Evolutionary conservation across 2,888 invertebrate species (phyloP).

Genomic region (Amphimallon solstitiale): DNA sequence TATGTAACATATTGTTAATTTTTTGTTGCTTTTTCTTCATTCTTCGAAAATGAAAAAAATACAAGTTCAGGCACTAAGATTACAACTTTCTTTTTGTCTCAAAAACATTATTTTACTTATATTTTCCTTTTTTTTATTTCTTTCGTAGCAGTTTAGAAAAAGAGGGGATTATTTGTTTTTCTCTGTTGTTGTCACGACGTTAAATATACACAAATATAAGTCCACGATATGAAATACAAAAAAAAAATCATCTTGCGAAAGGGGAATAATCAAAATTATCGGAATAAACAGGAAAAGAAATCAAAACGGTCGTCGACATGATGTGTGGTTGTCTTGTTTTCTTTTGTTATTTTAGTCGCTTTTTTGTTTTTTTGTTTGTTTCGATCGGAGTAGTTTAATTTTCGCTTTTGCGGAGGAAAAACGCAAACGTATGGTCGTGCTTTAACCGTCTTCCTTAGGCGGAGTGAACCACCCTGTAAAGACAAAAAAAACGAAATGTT

Average conservation of each 20-base stretch:
- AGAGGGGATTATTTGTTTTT: too few relatives aligned
- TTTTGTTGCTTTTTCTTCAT: background rate
- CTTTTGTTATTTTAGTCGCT: slow-evolving; percentile 42
- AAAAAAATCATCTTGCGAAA: too few relatives aligned
- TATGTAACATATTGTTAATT: background rate
- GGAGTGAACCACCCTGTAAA: slow-evolving; percentile 89
- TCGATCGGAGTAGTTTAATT: slow-evolving; percentile 41
- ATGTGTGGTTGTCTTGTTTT: slow-evolving; percentile 42
- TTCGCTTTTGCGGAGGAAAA: slow-evolving; percentile 37
- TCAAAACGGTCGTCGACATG: slow-evolving; percentile 44
- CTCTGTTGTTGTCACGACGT: too few relatives aligned
- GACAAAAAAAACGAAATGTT: background rate
- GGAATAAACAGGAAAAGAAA: background rate
- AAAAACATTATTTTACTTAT: background rate
- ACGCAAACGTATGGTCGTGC: background rate
- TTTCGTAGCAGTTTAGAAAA: background rate
- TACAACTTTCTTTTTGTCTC: slow-evolving; percentile 23
- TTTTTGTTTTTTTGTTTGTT: slow-evolving; percentile 19
- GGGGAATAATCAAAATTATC: too few relatives aligned
- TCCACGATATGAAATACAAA: too few relatives aligned
- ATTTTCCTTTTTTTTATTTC: slow-evolving; percentile 17
- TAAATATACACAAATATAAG: too few relatives aligned
- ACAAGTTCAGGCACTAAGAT: slow-evolving; percentile 49
- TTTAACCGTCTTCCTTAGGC: slow-evolving; percentile 90
- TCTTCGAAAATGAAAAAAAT: slow-evolving; percentile 30